Evolutionary conservation across 2,113 vertebrate genomes (phyloP), one percentile per base, ranked within the genome.

Genomic region (Polypterus senegalus): DNA sequence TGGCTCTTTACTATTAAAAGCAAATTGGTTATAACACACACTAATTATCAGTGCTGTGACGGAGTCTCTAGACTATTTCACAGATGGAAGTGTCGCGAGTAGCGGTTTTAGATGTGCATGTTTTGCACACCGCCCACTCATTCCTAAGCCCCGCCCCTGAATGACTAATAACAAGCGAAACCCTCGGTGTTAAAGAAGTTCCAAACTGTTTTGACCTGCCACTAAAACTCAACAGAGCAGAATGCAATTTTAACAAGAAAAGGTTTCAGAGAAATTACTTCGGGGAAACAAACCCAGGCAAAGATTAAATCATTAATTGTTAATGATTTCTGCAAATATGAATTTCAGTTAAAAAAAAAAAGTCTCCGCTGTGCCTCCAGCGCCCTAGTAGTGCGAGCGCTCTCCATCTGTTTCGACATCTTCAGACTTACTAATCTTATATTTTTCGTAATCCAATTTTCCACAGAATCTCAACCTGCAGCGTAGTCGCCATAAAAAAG

Each of bases 261-360:
- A 58, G 43, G 43, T 45, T 3, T 58, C 46, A 58, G 56, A 54
- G 49, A 62, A 62, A 62, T 58, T 49, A 54, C 61, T 54, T 10
- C 43, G 48, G 61, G 51, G 61, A 62, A 47, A 10, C 61, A 62
- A 27, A 4, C 44, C 51, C 11, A 54, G 27, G 47, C 51, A 49
- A 46, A 10, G 61, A 54, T 53, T 62, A 54, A 54, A 54, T 54
- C 61, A 62, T 62, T 61, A 44, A 51, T 54, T 53, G 9, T 62
- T 46, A 54, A 62, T 62, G 53, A 62, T 54, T 62, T 44, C 49
- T 10, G 9, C 43, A 54, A 46, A 53, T 10, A 43, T 49, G 10
- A 44, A 54, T 10, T 46, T 61, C 27, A 52, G n/a, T 52, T 2
- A 60, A 9, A 52, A 27, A 27, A n/a, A 27, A 27, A 27, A 27